Evolutionary conservation across 2,797 vertebrate genomes (phyloP).

Genomic region (Glyptemys insculpta): DNA sequence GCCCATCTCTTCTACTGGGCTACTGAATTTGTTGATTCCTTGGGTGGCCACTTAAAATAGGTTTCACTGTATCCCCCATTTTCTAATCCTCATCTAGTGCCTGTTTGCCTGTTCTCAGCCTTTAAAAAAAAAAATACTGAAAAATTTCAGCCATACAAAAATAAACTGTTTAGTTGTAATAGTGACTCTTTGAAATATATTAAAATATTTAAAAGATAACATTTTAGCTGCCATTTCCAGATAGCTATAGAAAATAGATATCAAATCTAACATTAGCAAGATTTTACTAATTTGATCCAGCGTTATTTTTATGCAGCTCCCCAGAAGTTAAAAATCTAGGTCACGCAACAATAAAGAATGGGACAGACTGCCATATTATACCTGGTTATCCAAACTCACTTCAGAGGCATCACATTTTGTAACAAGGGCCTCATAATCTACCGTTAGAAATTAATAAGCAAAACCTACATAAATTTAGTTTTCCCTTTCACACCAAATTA

Average conservation of each 20-base stretch:
- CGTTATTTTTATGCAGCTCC: not conserved
- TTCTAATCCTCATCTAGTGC: not conserved
- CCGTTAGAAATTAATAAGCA: not conserved
- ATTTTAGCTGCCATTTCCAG: not conserved
- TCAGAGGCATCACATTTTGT: not conserved
- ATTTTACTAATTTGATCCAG: not conserved
- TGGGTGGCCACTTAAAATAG: not conserved
- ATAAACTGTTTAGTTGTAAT: not conserved
- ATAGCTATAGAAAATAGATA: not conserved
- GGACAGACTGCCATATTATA: not conserved
- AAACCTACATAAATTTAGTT: not conserved
- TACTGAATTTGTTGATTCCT: not conserved
- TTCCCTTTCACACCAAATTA: not conserved
- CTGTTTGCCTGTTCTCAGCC: not conserved
- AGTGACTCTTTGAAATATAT: not conserved
- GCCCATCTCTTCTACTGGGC: not conserved
- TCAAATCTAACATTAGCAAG: not conserved
- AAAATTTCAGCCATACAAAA: not conserved
- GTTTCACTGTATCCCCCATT: not conserved
- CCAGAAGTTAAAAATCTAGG: not conserved
- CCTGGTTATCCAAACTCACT: not conserved
- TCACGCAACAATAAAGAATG: not conserved
- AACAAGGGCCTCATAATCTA: not conserved
- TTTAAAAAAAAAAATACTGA: not conserved
- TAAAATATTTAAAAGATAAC: not conserved